These are phyloP conservation scores for Rhingia campestris DNA, from an alignment of 2,888 invertebrate genomes.

Conservation along the genomic window DNA sequence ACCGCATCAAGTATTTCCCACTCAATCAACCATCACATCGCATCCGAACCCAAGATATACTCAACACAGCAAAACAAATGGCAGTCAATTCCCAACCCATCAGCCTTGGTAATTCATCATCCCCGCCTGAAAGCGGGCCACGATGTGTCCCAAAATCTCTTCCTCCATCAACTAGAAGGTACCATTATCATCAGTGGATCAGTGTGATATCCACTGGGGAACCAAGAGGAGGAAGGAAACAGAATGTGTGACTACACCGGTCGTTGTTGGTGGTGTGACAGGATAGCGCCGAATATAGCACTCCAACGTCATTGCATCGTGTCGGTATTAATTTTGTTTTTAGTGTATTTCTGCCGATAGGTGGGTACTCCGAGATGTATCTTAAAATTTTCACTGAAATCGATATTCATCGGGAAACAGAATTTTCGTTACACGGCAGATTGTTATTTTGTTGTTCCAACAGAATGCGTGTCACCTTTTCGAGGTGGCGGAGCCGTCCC, in stretches of 20 bases:
- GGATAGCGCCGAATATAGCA: neutral
- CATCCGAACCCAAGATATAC: slow-evolving; percentile 28
- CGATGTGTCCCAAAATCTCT: slow-evolving; percentile 2
- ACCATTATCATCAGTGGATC: slow-evolving; percentile 23
- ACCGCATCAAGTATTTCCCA: slow-evolving; percentile 55
- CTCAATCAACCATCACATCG: slow-evolving; percentile 54
- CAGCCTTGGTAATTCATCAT: slow-evolving; percentile 59
- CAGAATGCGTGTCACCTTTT: slow-evolving; percentile 3
- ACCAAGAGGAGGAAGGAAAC: neutral
- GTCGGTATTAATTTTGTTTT: slow-evolving; percentile 18
- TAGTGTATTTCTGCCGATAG: neutral
- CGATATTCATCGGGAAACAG: neutral
- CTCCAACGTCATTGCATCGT: slow-evolving; percentile 9
- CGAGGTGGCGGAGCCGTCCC: too few species aligned
- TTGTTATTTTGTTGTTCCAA: slow-evolving; percentile 25
- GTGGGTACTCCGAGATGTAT: neutral
- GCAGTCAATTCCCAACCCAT: slow-evolving; percentile 64
- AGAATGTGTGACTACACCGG: slow-evolving; percentile 50
- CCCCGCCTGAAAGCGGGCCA: slow-evolving; percentile 9
- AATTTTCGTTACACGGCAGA: neutral
- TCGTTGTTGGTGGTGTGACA: slow-evolving; percentile 13
- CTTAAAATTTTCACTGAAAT: neutral
- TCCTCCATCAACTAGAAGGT: neutral
- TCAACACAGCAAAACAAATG: slow-evolving; percentile 59
- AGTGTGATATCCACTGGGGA: slow-evolving; percentile 25